Conservation (phyloP, 2,888 invertebrate genomes). For the Thyatira batis region DNA sequence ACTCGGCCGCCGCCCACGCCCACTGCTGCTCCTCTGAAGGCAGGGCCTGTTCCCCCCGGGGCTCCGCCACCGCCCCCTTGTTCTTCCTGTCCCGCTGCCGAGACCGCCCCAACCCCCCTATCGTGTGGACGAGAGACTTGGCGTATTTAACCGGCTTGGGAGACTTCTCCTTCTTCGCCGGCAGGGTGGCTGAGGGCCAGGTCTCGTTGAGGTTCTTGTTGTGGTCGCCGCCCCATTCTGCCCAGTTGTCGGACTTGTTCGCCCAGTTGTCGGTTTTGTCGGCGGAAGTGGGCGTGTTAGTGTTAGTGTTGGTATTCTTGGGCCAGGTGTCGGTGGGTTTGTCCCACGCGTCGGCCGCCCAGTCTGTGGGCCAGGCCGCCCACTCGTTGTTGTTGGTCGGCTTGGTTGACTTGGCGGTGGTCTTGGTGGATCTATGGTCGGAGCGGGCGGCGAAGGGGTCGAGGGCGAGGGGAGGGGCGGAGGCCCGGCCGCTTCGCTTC, state of each 20-base stretch:
- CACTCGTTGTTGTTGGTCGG: constrained; percentile 50
- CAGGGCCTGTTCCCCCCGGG: constrained; percentile 47
- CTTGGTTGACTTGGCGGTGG: constrained; percentile 23
- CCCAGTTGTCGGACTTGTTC: constrained; percentile 57
- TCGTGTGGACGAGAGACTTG: constrained; percentile 71
- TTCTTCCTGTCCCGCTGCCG: constrained; percentile 66
- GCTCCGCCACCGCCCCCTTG: constrained; percentile 36
- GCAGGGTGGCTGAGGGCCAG: constrained; percentile 70
- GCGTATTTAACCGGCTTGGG: constrained; percentile 76
- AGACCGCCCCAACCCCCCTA: constrained; percentile 71
- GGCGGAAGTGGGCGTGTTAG: too few species aligned
- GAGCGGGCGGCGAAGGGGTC: constrained; percentile 51
- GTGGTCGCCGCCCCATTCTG: constrained; percentile 56
- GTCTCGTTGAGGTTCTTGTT: constrained; percentile 72
- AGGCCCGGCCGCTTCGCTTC: constrained; percentile 67
- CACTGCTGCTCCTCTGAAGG: constrained; percentile 86
- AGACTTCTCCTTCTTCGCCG: constrained; percentile 73
- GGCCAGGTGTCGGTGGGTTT: constrained; percentile 40
- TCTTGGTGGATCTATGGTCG: constrained; percentile 13
- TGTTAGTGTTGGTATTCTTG: constrained; percentile 29
- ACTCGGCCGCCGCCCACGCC: constrained; percentile 88
- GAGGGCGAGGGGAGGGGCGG: constrained; percentile 63
- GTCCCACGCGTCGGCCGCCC: constrained; percentile 62
- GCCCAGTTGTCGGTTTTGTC: constrained; percentile 62
- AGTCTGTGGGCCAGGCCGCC: constrained; percentile 78